phyloP scores from a whole-genome alignment of 2,888 invertebrate species.

The Heliconius ismenius region DNA sequence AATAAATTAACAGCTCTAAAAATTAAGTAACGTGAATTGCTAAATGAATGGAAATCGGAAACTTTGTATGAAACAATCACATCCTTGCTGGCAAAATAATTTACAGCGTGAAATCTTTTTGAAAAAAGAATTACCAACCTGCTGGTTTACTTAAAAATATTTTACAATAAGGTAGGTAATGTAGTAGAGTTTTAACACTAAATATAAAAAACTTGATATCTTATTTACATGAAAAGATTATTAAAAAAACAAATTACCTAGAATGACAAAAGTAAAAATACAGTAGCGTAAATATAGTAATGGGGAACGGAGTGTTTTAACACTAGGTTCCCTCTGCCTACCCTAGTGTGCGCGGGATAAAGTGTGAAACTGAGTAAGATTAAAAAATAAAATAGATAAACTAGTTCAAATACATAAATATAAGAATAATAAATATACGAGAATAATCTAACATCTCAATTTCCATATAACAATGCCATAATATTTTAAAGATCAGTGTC shows the following conservation, averaged over 20 bases:
- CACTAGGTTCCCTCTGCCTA: too few species aligned
- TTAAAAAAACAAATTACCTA: too few species aligned
- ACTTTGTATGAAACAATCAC: background rate
- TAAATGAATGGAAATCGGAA: background rate
- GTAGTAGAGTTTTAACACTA: too few species aligned
- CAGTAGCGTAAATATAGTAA: too few species aligned
- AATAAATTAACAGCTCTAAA: background rate
- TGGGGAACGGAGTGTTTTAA: too few species aligned
- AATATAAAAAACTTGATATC: too few species aligned
- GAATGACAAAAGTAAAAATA: too few species aligned
- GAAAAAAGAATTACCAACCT: background rate
- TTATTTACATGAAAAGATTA: background rate
- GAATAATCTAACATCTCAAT: conserved; percentile 16
- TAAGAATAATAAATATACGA: background rate
- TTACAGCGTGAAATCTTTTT: background rate
- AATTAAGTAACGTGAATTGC: background rate
- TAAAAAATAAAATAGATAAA: too few species aligned
- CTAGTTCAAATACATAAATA: too few species aligned
- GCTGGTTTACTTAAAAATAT: background rate
- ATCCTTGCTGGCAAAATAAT: background rate
- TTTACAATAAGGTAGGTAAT: background rate
- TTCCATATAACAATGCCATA: conserved; percentile 8
- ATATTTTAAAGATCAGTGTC: conserved; percentile 43
- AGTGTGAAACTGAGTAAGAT: too few species aligned
- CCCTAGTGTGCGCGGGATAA: too few species aligned